A percentile compares a stretch with the other conserved stretches of the same genome.
Conservation (phyloP, 2,113 vertebrate species). For the Chitala chitala region DNA sequence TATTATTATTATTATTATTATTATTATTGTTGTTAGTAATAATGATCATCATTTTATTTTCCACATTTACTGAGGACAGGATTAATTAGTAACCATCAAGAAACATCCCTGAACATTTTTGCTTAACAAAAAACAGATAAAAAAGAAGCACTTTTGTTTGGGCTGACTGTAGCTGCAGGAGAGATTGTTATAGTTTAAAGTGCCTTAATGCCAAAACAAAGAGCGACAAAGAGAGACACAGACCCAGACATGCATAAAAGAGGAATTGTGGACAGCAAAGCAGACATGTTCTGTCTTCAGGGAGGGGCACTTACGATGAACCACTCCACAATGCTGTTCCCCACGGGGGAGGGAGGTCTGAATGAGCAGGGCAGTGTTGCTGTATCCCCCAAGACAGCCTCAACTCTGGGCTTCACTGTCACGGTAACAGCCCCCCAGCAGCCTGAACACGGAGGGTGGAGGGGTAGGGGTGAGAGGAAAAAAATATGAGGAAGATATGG, state of each 20-base stretch:
- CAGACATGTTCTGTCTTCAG: background rate
- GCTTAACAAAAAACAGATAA: too few relatives aligned
- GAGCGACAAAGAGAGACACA: background rate
- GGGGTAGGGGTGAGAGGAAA: background rate
- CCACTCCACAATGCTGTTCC: conserved; percentile 61
- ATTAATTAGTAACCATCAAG: too few relatives aligned
- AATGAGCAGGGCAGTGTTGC: conserved; percentile 61
- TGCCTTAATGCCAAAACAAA: background rate
- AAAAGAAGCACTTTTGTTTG: too few relatives aligned
- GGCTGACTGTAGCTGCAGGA: too few relatives aligned
- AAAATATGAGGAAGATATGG: too few relatives aligned
- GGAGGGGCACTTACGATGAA: conserved; percentile 63
- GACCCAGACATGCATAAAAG: too few relatives aligned
- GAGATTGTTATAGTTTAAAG: background rate
- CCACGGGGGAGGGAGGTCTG: background rate
- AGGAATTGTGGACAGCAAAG: background rate
- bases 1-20: too few relatives aligned
- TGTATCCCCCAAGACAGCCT: conserved; percentile 53
- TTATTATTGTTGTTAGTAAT: too few relatives aligned
- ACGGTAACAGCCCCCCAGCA: conserved; percentile 50
- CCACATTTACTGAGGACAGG: too few relatives aligned
- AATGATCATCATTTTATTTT: too few relatives aligned
- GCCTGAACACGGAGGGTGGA: conserved; percentile 41
- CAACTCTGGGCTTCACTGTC: conserved; percentile 46
- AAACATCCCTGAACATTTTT: too few relatives aligned